Percentiles rank a stretch among this genome's conserved stretches.
Conservation (phyloP, 2,113 vertebrate species). For the Takifugu bimaculatus region DNA sequence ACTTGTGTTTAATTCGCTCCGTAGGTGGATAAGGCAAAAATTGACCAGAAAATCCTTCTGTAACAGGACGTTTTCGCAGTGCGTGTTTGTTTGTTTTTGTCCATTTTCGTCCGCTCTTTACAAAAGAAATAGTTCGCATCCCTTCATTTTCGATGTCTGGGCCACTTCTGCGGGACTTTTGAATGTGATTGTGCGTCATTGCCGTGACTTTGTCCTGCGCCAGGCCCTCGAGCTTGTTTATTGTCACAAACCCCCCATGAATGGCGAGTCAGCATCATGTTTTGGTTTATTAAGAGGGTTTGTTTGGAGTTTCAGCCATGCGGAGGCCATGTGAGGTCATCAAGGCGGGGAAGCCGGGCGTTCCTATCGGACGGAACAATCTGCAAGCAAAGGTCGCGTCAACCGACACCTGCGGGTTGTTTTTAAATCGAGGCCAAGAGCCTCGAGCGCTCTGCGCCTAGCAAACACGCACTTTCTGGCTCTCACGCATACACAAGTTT, state of each 20-base stretch:
- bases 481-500: slow-evolving; percentile 28
- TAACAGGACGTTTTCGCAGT: not conserved
- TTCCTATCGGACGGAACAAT: slow-evolving; percentile 54
- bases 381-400: slow-evolving; percentile 37
- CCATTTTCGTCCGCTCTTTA: too few species aligned
- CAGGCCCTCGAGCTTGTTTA: slow-evolving; percentile 49
- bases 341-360: slow-evolving; percentile 27
- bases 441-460: not conserved
- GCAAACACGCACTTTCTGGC: slow-evolving; percentile 2
- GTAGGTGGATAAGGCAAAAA: slow-evolving; percentile 23
- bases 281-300: slow-evolving; percentile 45
- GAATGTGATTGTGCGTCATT: slow-evolving; percentile 3
- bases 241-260: slow-evolving; percentile 45
- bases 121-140: too few species aligned
- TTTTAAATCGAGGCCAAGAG: slow-evolving; percentile 34
- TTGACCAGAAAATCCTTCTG: slow-evolving; percentile 9
- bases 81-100: slow-evolving; percentile 10
- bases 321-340: slow-evolving; percentile 48
- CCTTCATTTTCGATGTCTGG: too few species aligned
- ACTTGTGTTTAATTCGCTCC: slow-evolving; percentile 29
- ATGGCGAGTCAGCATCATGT: slow-evolving; percentile 30
- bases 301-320: slow-evolving; percentile 43
- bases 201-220: slow-evolving; percentile 30
- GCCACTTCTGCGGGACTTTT: too few species aligned
- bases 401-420: slow-evolving; percentile 44